These are phyloP conservation scores for Meteorus cinctellus DNA, from an alignment of 2,888 invertebrate species.

Conservation along the genomic window DNA sequence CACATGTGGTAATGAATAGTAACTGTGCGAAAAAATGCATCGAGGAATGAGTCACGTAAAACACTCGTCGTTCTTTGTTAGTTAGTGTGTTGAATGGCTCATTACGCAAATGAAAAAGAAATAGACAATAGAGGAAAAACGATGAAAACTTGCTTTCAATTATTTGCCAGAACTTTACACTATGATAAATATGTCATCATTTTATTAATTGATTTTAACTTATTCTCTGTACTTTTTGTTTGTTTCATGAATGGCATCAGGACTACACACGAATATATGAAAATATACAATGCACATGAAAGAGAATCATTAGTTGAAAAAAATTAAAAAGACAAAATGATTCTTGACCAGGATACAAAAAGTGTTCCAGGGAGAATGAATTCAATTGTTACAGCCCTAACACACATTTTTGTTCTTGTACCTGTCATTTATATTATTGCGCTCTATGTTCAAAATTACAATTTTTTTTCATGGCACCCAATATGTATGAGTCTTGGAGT, in stretches of 20 bases:
- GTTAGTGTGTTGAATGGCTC: too few species aligned
- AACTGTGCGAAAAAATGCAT: too few species aligned
- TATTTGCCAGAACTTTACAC: too few species aligned
- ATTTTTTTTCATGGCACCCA: slow-evolving; percentile 69
- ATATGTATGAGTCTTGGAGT: slow-evolving; percentile 68
- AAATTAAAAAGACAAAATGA: slow-evolving; percentile 52
- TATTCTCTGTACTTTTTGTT: not conserved
- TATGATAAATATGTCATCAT: not conserved
- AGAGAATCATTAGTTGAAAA: not conserved
- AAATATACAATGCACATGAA: not conserved
- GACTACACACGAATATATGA: not conserved
- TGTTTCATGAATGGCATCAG: not conserved
- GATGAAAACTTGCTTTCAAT: too few species aligned
- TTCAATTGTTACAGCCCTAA: slow-evolving; percentile 56
- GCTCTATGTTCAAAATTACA: slow-evolving; percentile 55
- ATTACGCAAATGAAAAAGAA: too few species aligned
- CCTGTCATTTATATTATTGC: slow-evolving; percentile 67
- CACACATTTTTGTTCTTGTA: slow-evolving; percentile 63
- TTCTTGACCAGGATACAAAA: slow-evolving; percentile 51
- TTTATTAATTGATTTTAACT: not conserved
- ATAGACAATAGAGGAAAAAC: too few species aligned
- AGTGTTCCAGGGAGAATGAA: slow-evolving; percentile 58
- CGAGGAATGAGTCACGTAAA: too few species aligned
- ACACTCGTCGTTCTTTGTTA: too few species aligned
- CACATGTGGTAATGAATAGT: too few species aligned